These are phyloP conservation scores for Holacanthus passer DNA, from an alignment of 2,113 vertebrate species.

Conservation along the genomic window DNA sequence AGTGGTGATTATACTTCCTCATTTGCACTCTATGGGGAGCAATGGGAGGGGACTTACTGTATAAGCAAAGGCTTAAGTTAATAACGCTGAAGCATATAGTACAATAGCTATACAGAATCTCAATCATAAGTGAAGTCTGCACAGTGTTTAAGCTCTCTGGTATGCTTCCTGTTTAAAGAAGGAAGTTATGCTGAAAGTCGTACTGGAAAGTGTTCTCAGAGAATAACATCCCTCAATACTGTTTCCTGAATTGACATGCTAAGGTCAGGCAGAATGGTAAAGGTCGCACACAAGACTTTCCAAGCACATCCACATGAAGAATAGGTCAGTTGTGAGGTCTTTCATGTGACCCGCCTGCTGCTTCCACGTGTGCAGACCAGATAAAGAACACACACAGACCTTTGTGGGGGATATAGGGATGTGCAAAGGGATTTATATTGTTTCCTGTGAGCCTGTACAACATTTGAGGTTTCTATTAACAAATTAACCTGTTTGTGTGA, in stretches of 20 bases:
- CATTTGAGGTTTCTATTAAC: not conserved
- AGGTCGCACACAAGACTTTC: not conserved
- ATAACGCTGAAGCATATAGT: conserved; percentile 1
- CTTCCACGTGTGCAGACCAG: not conserved
- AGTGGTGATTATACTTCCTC: not conserved
- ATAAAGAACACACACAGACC: not conserved
- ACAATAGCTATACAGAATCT: not conserved
- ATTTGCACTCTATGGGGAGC: not conserved
- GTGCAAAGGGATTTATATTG: not conserved
- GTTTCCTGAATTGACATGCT: not conserved
- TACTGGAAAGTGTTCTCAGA: not conserved
- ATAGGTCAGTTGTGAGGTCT: not conserved
- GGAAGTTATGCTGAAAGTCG: not conserved
- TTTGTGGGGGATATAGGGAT: too few species aligned
- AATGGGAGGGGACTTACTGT: conserved; percentile 1
- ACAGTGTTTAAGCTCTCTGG: not conserved
- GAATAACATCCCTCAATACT: conserved; percentile 3
- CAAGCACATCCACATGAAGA: not conserved
- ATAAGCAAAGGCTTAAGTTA: not conserved
- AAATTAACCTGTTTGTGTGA: not conserved
- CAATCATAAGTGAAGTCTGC: not conserved
- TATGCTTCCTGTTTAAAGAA: conserved; percentile 11
- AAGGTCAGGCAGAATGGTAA: not conserved
- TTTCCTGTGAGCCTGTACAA: not conserved
- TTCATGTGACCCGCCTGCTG: conserved; percentile 28